phyloP scores from a whole-genome alignment of 2,888 invertebrate species.

The Hydraecia micacea region DNA sequence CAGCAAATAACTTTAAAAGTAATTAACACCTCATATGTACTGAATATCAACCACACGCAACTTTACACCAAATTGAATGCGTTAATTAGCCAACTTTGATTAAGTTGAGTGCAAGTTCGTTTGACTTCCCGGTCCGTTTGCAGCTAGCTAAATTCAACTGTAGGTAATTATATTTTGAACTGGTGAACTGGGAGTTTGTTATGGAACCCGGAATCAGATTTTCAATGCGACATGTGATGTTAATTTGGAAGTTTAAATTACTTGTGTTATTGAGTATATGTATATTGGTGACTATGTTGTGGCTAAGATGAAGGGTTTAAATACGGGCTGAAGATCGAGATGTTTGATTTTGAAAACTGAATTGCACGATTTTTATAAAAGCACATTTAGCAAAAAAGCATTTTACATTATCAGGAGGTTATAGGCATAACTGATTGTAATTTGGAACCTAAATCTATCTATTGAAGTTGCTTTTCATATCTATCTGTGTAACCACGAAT shows the following conservation, averaged over 20 bases:
- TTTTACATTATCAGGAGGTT: background rate
- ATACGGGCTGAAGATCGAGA: background rate
- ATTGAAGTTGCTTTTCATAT: background rate
- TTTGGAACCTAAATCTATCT: background rate
- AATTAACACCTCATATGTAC: constrained; percentile 3
- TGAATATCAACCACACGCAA: constrained; percentile 12
- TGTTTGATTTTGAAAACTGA: background rate
- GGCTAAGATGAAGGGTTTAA: no score
- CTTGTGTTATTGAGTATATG: constrained; percentile 8
- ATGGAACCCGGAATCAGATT: constrained; percentile 16
- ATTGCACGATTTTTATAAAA: background rate
- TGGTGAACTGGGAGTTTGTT: constrained; percentile 27
- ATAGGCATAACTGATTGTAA: background rate
- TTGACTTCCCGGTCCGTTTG: constrained; percentile 27
- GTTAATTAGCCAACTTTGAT: constrained; percentile 53
- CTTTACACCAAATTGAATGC: constrained; percentile 39
- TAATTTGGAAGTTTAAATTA: constrained; percentile 29
- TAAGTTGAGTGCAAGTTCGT: constrained; percentile 46
- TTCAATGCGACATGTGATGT: constrained; percentile 30
- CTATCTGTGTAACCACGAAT: background rate
- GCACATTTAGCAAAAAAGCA: no score
- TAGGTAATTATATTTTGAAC: constrained; percentile 49
- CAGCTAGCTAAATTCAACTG: constrained; percentile 32
- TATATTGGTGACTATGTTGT: background rate
- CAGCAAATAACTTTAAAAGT: constrained; percentile 14